These are phyloP conservation scores for Lepus europaeus DNA, from an alignment of 2,113 vertebrate genomes.

Conservation along the genomic window DNA sequence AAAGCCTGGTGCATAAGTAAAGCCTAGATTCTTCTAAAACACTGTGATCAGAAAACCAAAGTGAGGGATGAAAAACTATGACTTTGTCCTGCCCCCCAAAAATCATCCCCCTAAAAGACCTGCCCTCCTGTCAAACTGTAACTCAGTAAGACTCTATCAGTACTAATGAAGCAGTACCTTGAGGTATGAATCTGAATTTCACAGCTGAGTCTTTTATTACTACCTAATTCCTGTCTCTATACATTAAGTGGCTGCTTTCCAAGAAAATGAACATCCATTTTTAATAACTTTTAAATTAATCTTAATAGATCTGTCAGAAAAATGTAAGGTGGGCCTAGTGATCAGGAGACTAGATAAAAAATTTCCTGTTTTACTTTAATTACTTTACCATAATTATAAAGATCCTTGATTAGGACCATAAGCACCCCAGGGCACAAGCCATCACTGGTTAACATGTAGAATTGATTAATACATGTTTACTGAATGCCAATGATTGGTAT, in stretches of 20 bases:
- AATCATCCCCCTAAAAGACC: constrained; percentile 77
- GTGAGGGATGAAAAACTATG: constrained; percentile 84
- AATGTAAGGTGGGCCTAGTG: constrained; percentile 64
- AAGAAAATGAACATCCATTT: constrained; percentile 66
- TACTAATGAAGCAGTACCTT: constrained; percentile 46
- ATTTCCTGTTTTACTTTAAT: constrained; percentile 59
- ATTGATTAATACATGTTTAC: constrained; percentile 38
- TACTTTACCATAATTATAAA: constrained; percentile 54
- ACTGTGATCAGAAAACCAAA: constrained; percentile 88
- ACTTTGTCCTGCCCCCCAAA: constrained; percentile 76
- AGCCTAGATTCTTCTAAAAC: constrained; percentile 88
- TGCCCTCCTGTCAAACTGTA: constrained; percentile 75
- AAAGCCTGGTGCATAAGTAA: constrained; percentile 92
- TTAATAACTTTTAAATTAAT: constrained; percentile 70
- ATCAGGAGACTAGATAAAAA: constrained; percentile 57
- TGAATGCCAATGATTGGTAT: background rate
- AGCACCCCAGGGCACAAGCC: background rate
- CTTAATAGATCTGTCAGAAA: constrained; percentile 63
- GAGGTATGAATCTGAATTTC: constrained; percentile 62
- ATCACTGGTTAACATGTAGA: background rate
- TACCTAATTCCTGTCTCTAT: background rate
- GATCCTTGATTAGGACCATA: constrained; percentile 27
- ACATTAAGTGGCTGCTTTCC: constrained; percentile 55
- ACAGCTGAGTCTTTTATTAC: constrained; percentile 45
- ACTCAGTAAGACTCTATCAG: constrained; percentile 71